Evolutionary conservation across 1,140 invertebrate species (phyloP).

Genomic region (Oryctes rhinoceros): DNA sequence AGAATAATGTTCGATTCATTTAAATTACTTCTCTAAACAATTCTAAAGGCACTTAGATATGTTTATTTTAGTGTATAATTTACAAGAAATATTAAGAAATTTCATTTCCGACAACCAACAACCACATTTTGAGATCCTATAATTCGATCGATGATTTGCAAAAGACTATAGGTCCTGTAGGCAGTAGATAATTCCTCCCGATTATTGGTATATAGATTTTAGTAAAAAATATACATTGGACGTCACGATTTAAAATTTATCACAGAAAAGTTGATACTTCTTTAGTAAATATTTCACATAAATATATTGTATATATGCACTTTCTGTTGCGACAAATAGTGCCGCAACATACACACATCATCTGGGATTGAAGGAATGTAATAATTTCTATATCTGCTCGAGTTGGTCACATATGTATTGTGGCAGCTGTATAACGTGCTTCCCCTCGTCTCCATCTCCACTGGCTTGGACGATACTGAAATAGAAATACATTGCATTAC

Average conservation of each 20-base stretch:
- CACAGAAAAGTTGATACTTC: constrained; percentile 42
- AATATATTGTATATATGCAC: constrained; percentile 11
- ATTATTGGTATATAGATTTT: constrained; percentile 24
- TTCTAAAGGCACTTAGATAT: constrained; percentile 35
- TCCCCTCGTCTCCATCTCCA: constrained; percentile 90
- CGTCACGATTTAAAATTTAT: constrained; percentile 43
- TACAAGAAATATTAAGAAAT: constrained; percentile 10
- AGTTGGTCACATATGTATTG: constrained; percentile 83
- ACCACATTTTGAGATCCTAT: constrained; percentile 33
- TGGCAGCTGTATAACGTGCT: constrained; percentile 89
- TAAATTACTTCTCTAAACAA: neutral
- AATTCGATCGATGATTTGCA: constrained; percentile 29
- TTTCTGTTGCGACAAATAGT: neutral
- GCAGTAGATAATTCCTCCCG: constrained; percentile 26
- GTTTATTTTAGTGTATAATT: constrained; percentile 16
- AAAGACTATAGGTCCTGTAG: constrained; percentile 23
- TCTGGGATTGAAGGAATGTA: constrained; percentile 16
- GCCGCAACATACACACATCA: neutral
- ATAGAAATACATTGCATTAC: neutral
- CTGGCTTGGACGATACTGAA: constrained; percentile 92
- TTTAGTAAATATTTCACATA: constrained; percentile 33
- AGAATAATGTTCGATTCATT: neutral
- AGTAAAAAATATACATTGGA: constrained; percentile 33
- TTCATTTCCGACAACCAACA: neutral
- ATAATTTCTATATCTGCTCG: neutral